These are phyloP conservation scores for Matsumurasca onukii DNA, from an alignment of 1,140 invertebrate genomes.

Conservation along the genomic window DNA sequence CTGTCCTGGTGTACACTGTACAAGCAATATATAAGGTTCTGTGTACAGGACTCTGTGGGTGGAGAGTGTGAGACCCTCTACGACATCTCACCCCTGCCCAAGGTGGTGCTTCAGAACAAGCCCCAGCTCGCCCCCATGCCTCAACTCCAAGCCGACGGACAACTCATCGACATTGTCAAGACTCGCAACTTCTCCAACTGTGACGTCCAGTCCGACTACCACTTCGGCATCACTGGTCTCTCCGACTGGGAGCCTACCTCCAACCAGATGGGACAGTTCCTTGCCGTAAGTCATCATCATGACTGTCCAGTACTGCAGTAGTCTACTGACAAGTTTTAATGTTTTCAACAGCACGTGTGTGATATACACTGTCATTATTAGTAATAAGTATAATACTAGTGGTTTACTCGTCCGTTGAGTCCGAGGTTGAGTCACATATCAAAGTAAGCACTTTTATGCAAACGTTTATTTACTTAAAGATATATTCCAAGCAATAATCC, in stretches of 20 bases:
- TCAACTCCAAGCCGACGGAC: constrained; percentile 46
- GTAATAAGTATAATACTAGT: too few species aligned
- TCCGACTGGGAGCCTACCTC: constrained; percentile 55
- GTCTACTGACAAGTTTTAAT: too few species aligned
- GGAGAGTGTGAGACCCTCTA: constrained; percentile 68
- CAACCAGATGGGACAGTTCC: constrained; percentile 56
- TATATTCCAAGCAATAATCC: too few species aligned
- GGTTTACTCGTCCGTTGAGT: too few species aligned
- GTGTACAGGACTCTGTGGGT: constrained; percentile 58
- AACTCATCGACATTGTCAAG: constrained; percentile 60
- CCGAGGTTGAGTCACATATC: too few species aligned
- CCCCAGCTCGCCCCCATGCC: constrained; percentile 55
- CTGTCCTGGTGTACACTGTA: not conserved
- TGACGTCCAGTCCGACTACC: constrained; percentile 57
- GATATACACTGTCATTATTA: constrained; percentile 10
- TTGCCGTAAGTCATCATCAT: constrained; percentile 52
- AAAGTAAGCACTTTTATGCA: too few species aligned
- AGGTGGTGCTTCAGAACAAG: constrained; percentile 50
- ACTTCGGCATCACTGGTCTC: constrained; percentile 58
- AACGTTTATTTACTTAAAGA: too few species aligned
- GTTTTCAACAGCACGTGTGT: too few species aligned
- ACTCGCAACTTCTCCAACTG: constrained; percentile 64
- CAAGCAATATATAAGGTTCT: not conserved
- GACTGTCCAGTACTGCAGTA: not conserved
- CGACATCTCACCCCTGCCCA: constrained; percentile 57